Conservation (phyloP, 2,888 invertebrate genomes). For the Drosophila ustulata region DNA sequence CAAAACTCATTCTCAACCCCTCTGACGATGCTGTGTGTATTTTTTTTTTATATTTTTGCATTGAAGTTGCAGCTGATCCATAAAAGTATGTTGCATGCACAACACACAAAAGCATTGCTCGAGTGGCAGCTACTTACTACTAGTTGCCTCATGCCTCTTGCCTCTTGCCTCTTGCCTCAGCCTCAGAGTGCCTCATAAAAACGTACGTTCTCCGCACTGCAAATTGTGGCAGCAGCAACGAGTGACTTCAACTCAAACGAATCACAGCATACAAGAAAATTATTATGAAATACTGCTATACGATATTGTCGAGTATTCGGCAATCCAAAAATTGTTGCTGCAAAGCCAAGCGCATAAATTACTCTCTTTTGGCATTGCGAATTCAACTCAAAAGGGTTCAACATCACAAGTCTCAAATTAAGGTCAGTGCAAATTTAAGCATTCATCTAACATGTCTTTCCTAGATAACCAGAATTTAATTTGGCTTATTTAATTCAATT, state of each 20-base stretch:
- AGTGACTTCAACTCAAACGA: constrained; percentile 13
- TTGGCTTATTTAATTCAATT: too few species aligned
- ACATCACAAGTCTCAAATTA: neutral
- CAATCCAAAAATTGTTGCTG: constrained; percentile 11
- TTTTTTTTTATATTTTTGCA: constrained; percentile 56
- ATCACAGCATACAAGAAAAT: constrained; percentile 1
- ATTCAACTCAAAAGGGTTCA: neutral
- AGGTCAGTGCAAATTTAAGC: constrained; percentile 11
- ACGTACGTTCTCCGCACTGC: constrained; percentile 28
- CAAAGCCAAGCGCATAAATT: constrained; percentile 7
- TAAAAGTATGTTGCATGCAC: constrained; percentile 75
- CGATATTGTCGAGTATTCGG: neutral
- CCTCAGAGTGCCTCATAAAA: constrained; percentile 55
- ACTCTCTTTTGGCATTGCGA: constrained; percentile 4
- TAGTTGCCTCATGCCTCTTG: constrained; percentile 33
- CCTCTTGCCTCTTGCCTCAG: too few species aligned
- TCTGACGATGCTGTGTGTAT: constrained; percentile 1
- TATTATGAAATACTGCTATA: constrained; percentile 15
- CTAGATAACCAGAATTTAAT: too few species aligned
- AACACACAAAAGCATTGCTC: constrained; percentile 51
- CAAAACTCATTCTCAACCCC: constrained; percentile 25
- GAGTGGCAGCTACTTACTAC: constrained; percentile 62
- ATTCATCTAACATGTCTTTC: neutral
- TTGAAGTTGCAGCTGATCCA: constrained; percentile 80
- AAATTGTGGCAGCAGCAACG: constrained; percentile 45